These are phyloP conservation scores for Plestiodon gilberti DNA, from an alignment of 2,113 vertebrate genomes.

Conservation along the genomic window DNA sequence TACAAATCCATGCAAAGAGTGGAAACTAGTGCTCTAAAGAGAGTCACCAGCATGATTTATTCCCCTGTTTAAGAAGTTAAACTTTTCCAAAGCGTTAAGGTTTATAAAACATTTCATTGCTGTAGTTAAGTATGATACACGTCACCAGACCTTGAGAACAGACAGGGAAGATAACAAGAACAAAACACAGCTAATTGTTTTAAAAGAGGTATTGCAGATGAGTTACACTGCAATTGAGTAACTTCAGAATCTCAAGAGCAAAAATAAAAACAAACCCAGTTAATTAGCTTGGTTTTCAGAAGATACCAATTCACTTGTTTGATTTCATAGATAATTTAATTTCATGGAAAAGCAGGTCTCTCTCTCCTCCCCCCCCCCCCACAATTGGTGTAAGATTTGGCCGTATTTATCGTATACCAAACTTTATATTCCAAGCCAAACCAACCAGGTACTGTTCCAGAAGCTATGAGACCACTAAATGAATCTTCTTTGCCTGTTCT, in stretches of 20 bases:
- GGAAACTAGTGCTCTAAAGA: not conserved
- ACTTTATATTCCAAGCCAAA: not conserved
- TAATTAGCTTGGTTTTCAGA: not conserved
- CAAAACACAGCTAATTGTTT: conserved; percentile 9
- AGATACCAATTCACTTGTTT: not conserved
- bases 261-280: conserved; percentile 10
- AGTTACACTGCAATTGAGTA: not conserved
- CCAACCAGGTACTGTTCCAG: not conserved
- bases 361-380: too few species aligned
- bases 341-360: not conserved
- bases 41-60: not conserved
- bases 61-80: conserved; percentile 12
- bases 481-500: not conserved
- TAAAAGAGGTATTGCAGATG: not conserved
- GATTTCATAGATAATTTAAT: not conserved
- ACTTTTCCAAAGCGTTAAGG: not conserved
- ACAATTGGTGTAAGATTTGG: not conserved
- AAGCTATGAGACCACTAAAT: not conserved
- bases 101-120: not conserved
- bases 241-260: not conserved
- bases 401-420: not conserved
- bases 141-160: not conserved
- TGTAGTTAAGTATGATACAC: not conserved
- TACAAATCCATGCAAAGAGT: not conserved
- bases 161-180: conserved; percentile 16